Evolutionary conservation across 2,113 vertebrate species (phyloP), one percentile per base, ranked within the genome.

Genomic region (Oriolus oriolus): DNA sequence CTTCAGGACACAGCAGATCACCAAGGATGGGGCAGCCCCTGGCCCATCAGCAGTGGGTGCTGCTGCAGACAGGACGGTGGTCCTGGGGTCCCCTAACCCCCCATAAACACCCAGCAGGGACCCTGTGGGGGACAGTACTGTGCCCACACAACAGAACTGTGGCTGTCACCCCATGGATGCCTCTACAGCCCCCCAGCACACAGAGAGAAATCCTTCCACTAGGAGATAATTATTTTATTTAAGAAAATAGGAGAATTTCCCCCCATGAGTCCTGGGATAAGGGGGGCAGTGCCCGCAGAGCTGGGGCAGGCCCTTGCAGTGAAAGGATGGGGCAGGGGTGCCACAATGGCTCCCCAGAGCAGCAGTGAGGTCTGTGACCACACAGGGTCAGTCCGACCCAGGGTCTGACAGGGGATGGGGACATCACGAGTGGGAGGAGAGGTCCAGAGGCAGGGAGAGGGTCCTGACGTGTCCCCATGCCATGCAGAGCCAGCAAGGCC

Each of bases 211-310:
- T 9, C 23, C 12, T 24, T 10, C 23, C 7, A 26, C 33, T 45
- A 57, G 26, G 56, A 80, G 71, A 63, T 11, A 37, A 65, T 42
- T 45, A 53, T 44, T 85, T 83, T 52, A 97, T 96, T 97, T 96
- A 95, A 96, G 95, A 94, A 97, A 97, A 79, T 35, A 88, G 52
- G 45, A 87, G 71, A 42, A 79, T 42, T 45, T 45, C 31, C n/a
- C 68, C 47, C 68, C 41, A 1, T 4, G 47, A 83, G 35, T 15
- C 66, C 79, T 0, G 0, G 9, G 17, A 24, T 10, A 24, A 64
- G 8, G 13, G 20, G 54, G 63, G 63, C 75, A 87, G 39, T 1
- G 5, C 80, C 89, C 8, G 0, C 50, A 19, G 33, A 2, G 69
- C 64, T 35, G 26, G 69, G 74, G 47, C 70, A 71, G 73, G 26